Evolutionary conservation across 2,797 vertebrate species (phyloP).

Genomic region (Columba guinea): DNA sequence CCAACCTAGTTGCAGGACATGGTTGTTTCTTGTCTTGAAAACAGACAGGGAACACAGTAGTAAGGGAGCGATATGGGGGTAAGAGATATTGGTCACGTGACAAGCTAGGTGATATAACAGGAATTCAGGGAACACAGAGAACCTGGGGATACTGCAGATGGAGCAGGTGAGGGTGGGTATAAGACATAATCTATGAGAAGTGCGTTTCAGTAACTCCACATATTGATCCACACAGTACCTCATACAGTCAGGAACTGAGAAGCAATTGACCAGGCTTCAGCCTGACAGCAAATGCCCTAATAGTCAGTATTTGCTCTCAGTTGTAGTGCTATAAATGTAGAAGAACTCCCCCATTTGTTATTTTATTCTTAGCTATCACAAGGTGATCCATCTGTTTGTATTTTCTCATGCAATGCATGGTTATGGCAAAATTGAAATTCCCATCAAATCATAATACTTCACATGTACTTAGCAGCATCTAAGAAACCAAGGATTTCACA

Average conservation of each 20-base stretch:
- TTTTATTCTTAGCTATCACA: background rate
- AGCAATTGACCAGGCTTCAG: background rate
- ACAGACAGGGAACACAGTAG: background rate
- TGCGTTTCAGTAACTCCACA: background rate
- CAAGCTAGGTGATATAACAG: background rate
- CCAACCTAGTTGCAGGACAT: background rate
- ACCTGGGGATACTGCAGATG: background rate
- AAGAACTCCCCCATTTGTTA: background rate
- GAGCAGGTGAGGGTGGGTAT: background rate
- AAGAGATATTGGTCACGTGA: background rate
- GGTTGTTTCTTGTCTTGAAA: background rate
- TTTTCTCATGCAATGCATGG: background rate
- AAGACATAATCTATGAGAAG: background rate
- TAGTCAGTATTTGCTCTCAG: background rate
- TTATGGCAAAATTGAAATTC: constrained; percentile 8
- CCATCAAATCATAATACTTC: constrained; percentile 3
- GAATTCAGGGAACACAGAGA: background rate
- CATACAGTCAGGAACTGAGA: background rate
- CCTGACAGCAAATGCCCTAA: background rate
- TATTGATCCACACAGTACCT: background rate
- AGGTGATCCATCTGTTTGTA: constrained; percentile 20
- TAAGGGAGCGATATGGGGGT: background rate
- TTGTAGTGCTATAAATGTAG: background rate
- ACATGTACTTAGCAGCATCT: constrained; percentile 11
- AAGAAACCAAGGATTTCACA: background rate